Conservation (phyloP, 1,140 invertebrate genomes). For the Drosophila pruinosa region DNA sequence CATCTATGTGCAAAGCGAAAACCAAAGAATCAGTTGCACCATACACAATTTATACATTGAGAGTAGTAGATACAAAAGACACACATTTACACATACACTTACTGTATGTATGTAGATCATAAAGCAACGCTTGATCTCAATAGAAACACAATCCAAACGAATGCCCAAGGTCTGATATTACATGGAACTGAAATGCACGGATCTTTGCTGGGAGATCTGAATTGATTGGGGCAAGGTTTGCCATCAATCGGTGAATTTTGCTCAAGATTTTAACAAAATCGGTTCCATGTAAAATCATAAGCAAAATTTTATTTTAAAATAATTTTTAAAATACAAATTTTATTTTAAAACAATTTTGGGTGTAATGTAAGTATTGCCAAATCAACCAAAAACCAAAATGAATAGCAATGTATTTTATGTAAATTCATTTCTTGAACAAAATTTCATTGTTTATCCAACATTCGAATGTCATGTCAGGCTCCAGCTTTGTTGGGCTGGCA, state of each 20-base stretch:
- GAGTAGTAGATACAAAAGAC: conserved; percentile 2
- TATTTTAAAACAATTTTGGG: conserved; percentile 83
- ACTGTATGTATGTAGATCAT: conserved; percentile 34
- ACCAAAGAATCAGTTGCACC: conserved; percentile 31
- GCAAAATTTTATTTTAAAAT: conserved; percentile 83
- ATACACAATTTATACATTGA: conserved; percentile 1
- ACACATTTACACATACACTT: neutral
- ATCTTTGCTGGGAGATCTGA: neutral
- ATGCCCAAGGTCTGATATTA: conserved; percentile 79
- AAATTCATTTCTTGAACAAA: conserved; percentile 52
- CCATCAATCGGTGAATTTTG: conserved; percentile 14
- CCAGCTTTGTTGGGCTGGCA: conserved; percentile 20
- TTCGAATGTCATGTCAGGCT: conserved; percentile 5
- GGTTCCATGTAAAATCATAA: conserved; percentile 79
- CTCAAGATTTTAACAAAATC: conserved; percentile 29
- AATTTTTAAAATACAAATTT: conserved; percentile 83
- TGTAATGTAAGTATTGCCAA: conserved; percentile 82
- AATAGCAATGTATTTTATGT: conserved; percentile 66
- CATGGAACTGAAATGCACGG: conserved; percentile 68
- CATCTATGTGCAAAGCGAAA: conserved; percentile 59
- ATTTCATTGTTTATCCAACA: conserved; percentile 30
- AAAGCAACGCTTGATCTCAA: conserved; percentile 33
- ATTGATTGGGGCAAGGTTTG: conserved; percentile 37
- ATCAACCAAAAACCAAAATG: conserved; percentile 36
- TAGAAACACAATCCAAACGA: conserved; percentile 13